phyloP scores from a whole-genome alignment of 2,797 vertebrate genomes.

The Clarias platycephalus region DNA sequence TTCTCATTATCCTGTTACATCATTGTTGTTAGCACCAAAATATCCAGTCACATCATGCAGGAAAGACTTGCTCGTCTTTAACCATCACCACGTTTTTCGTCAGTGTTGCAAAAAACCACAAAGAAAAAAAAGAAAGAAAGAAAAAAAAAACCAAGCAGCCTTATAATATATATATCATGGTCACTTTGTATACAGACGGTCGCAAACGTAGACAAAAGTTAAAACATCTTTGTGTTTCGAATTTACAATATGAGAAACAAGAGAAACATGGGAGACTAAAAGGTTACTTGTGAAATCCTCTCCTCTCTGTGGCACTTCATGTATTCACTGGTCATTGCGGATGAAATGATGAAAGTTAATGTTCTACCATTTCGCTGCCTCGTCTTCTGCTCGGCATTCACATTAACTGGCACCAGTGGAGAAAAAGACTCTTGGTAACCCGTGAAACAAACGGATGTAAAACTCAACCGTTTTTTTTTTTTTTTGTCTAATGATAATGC shows the following conservation, averaged over 20 bases:
- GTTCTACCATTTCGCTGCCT: conserved; percentile 82
- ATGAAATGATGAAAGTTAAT: conserved; percentile 85
- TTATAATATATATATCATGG: conserved; percentile 6
- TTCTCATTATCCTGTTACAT: conserved; percentile 31
- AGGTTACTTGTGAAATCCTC: conserved; percentile 59
- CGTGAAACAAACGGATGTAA: conserved; percentile 84
- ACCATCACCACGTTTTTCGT: not conserved
- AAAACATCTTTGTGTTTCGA: conserved; percentile 16
- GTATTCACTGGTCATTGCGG: conserved; percentile 80
- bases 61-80: conserved; percentile 21
- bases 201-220: not conserved
- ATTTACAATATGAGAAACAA: conserved; percentile 18
- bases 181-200: conserved; percentile 15
- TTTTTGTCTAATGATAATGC: conserved; percentile 84
- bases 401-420: conserved; percentile 99
- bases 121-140: not conserved
- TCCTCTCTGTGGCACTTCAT: conserved; percentile 63
- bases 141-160: conserved; percentile 22
- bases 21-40: conserved; percentile 51
- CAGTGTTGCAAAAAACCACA: conserved; percentile 28
- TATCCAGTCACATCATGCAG: conserved; percentile 34
- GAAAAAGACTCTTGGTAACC: conserved; percentile 96
- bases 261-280: conserved; percentile 62
- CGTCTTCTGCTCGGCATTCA: conserved; percentile 99
- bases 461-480: conserved; percentile 83